Evolutionary conservation across 2,113 vertebrate genomes (phyloP).

Genomic region (Vanacampus margaritifer): DNA sequence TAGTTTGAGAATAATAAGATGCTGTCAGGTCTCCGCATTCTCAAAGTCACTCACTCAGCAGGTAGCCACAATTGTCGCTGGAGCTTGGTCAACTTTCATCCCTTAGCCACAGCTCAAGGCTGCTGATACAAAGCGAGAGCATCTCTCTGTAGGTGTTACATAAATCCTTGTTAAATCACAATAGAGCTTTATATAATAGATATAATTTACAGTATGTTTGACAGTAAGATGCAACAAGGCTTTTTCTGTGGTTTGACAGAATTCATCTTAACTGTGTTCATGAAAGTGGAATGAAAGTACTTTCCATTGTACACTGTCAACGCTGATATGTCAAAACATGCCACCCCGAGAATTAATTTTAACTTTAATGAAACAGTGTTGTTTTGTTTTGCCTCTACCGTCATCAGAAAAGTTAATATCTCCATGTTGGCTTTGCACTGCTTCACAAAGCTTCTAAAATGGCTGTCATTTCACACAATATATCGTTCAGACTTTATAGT

Average conservation of each 20-base stretch:
- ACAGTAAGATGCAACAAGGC: not conserved
- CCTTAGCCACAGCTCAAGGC: conserved; percentile 58
- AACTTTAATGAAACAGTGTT: too few species aligned
- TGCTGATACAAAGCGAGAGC: conserved; percentile 49
- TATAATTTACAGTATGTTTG: not conserved
- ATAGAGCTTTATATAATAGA: not conserved
- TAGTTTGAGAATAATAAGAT: not conserved
- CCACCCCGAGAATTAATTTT: not conserved
- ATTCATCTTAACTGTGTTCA: not conserved
- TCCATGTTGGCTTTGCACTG: too few species aligned
- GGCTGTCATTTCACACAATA: too few species aligned
- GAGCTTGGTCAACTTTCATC: conserved; percentile 53
- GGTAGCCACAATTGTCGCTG: conserved; percentile 54
- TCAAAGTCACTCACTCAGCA: conserved; percentile 35
- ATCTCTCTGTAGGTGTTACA: conserved; percentile 17
- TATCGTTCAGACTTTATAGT: too few species aligned
- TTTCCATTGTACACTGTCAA: not conserved
- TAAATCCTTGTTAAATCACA: too few species aligned
- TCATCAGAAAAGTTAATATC: too few species aligned
- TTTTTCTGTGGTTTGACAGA: not conserved
- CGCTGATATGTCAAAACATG: not conserved
- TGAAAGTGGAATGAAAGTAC: not conserved
- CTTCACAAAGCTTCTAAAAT: too few species aligned
- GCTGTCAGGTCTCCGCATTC: not conserved
- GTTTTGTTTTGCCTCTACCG: too few species aligned